These are phyloP conservation scores for Stegastes partitus DNA, from an alignment of 2,113 vertebrate species.

Conservation along the genomic window DNA sequence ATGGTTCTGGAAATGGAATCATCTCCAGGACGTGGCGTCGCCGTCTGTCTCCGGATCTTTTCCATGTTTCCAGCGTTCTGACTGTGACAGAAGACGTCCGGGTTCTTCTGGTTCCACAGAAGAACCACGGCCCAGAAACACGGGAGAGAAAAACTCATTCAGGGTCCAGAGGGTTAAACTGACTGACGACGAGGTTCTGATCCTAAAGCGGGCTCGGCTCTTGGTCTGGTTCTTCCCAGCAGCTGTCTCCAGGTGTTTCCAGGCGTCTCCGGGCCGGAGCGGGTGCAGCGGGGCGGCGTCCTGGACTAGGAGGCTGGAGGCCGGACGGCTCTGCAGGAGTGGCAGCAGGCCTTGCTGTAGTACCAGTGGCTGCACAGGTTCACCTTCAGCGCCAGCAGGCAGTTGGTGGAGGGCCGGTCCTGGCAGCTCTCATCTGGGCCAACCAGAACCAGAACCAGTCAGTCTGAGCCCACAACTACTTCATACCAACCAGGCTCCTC, in stretches of 20 bases:
- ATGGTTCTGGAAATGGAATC: too few species aligned
- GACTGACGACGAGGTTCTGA: too few species aligned
- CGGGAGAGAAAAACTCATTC: too few species aligned
- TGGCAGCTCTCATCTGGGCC: constrained; percentile 95
- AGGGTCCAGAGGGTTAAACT: too few species aligned
- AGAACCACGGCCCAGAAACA: too few species aligned
- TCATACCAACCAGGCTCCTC: too few species aligned
- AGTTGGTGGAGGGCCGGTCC: constrained; percentile 96
- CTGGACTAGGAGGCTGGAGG: constrained; percentile 67
- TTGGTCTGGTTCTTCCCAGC: constrained; percentile 48
- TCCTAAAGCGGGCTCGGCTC: neutral
- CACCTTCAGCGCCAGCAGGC: constrained; percentile 95
- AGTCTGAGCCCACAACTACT: too few species aligned
- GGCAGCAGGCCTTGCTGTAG: constrained; percentile 98
- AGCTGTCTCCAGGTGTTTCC: neutral
- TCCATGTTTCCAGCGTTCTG: too few species aligned
- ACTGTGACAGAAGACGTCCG: too few species aligned
- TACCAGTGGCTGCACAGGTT: constrained; percentile 99
- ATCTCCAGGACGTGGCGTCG: too few species aligned
- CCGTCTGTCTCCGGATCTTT: too few species aligned
- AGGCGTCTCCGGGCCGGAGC: constrained; percentile 28
- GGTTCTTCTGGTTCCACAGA: too few species aligned
- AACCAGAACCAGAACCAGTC: neutral
- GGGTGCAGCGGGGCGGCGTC: neutral
- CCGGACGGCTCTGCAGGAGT: constrained; percentile 88